A percentile compares a stretch with the other conserved stretches of the same genome.
phyloP scores from a whole-genome alignment of 2,888 invertebrate genomes.

The Serrognathus titanus region DNA sequence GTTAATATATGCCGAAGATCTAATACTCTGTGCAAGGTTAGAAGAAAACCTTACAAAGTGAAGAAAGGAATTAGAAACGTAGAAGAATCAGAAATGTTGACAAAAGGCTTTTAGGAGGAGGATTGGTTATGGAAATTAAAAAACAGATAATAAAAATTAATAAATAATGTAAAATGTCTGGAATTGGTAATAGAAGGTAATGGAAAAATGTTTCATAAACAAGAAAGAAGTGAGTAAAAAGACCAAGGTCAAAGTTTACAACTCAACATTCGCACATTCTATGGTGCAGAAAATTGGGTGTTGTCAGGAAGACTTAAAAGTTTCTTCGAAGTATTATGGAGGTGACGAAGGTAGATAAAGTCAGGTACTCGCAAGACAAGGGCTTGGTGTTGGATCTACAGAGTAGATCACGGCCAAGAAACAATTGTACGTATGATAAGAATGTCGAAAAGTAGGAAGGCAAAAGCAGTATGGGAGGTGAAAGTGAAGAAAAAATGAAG shows the following conservation, averaged over 20 bases:
- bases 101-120: no score
- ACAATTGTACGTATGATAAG: background rate
- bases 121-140: no score
- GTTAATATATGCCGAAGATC: no score
- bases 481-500: background rate
- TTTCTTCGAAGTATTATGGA: background rate
- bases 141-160: background rate
- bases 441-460: background rate
- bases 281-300: no score
- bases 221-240: background rate
- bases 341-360: background rate
- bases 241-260: background rate
- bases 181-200: background rate
- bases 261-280: background rate
- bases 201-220: background rate
- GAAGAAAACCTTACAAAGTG: no score
- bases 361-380: background rate
- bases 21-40: no score
- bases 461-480: background rate
- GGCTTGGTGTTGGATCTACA: background rate
- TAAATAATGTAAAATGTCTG: background rate
- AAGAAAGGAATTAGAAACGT: no score
- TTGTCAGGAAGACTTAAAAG: background rate
- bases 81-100: no score
- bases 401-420: background rate